These are phyloP conservation scores for Okamejei kenojei DNA, from an alignment of 2,797 vertebrate species.

Conservation along the genomic window DNA sequence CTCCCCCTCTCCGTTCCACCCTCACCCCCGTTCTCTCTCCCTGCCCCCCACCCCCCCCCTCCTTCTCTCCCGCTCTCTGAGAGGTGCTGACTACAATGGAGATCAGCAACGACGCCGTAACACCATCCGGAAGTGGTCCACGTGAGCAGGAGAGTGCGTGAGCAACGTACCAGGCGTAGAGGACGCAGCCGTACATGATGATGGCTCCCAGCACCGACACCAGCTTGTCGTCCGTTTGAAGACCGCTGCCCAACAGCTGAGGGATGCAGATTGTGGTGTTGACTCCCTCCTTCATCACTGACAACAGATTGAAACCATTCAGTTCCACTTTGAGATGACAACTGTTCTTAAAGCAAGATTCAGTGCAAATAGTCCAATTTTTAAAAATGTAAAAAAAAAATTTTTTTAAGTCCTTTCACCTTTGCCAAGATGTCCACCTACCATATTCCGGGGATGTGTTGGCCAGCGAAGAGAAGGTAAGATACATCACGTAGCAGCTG, in stretches of 20 bases:
- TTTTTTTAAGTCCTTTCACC: neutral
- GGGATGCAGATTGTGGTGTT: conserved; percentile 82
- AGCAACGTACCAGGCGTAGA: conserved; percentile 84
- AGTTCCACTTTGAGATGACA: no score
- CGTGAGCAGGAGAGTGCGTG: no score
- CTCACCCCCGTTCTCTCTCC: no score
- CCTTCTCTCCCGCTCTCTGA: neutral
- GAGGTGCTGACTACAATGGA: no score
- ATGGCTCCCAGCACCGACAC: conserved; percentile 72
- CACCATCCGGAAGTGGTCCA: neutral
- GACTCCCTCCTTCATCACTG: conserved; percentile 48
- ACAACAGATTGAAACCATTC: neutral
- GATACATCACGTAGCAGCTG: conserved; percentile 92
- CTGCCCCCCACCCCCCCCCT: no score
- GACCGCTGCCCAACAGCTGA: conserved; percentile 63
- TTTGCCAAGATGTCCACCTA: conserved; percentile 55
- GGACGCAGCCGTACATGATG: conserved; percentile 78
- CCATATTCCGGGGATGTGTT: conserved; percentile 83
- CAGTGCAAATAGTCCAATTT: neutral
- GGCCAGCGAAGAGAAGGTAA: conserved; percentile 90
- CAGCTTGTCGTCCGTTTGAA: conserved; percentile 73
- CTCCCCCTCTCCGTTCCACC: no score
- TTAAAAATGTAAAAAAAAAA: neutral
- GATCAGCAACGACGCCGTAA: neutral
- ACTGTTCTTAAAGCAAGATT: neutral